Evolutionary conservation across 2,797 vertebrate species (phyloP).

Genomic region (Eutrigla gurnardus): DNA sequence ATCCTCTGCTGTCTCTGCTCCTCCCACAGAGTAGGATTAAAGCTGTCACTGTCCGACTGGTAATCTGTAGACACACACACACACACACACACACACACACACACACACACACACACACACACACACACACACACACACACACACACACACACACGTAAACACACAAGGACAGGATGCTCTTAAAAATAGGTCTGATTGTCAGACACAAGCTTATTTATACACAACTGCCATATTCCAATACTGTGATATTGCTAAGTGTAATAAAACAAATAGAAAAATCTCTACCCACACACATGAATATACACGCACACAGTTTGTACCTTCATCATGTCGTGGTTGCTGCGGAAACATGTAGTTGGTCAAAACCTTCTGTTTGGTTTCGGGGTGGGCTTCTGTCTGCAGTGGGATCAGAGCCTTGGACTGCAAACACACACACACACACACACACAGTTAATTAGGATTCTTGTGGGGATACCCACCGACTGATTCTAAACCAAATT

Average conservation of each 20-base stretch:
- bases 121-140: slow-evolving; percentile 21
- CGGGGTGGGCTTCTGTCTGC: slow-evolving; percentile 98
- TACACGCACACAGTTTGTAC: slow-evolving; percentile 75
- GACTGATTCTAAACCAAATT: slow-evolving; percentile 1
- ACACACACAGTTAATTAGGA: slow-evolving; percentile 35
- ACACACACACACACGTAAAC: not conserved
- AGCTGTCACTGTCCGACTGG: slow-evolving; percentile 99
- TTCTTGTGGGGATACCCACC: not conserved
- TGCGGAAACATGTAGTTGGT: slow-evolving; percentile 99
- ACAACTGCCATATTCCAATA: not conserved
- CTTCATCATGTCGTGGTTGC: slow-evolving; percentile 97
- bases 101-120: no score
- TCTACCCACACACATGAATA: slow-evolving; percentile 12
- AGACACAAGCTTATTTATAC: not conserved
- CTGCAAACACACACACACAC: slow-evolving; percentile 77
- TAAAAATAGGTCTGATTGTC: not conserved
- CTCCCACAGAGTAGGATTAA: slow-evolving; percentile 98
- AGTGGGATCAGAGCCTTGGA: slow-evolving; percentile 99
- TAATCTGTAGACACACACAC: slow-evolving; percentile 87
- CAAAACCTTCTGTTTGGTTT: slow-evolving; percentile 98
- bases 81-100: slow-evolving; percentile 21
- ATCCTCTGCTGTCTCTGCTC: slow-evolving; percentile 98
- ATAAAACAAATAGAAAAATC: not conserved
- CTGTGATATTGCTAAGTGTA: not conserved
- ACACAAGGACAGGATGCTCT: not conserved